Evolutionary conservation across 2,888 invertebrate genomes (phyloP), one percentile per base, ranked within the genome.

Genomic region (Drosophila ezoana): DNA sequence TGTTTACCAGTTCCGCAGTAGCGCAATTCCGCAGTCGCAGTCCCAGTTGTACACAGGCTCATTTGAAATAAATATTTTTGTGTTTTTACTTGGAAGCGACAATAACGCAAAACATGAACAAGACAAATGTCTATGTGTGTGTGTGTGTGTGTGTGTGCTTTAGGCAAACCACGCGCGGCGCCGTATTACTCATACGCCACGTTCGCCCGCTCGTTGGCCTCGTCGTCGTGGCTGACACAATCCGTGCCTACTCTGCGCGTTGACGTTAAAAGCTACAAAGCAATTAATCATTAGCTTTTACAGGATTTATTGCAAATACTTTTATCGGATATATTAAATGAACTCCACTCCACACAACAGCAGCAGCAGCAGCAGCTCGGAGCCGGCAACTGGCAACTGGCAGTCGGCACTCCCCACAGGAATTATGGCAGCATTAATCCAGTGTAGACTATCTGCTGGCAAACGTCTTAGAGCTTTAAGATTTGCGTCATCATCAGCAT

Each of bases 221-320:
- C 58, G 23, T 56, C 47, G 20, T 62, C 41, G 33, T 41, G 23
- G 32, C 48, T 81, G 82, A 84, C 82, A 85, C 79, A 86, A 87
- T 85, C 87, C 85, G 85, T 87, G 85, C 87, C 82, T 82, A 83
- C 72, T 73, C 82, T 75, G 72, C 83, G 83, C 83, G 87, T 84
- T 84, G 83, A 84, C 87, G 83, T 84, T 84, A 84, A 84, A 84
- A 84, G 83, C 83, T 84, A 84, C 81, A 83, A 71, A 79, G 78
- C 77, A 90, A 90, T 90, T 90, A 90, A 90, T 90, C 90, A 90
- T 90, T 90, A 90, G 89, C 87, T 90, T 86, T 90, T 87, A 82
- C 85, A 84, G 87, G 90, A 90, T 90, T 90, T 89, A 90, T 90
- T 87, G 83, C 86, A 90, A 90, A 89, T 89, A 84, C 88, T 90